These are phyloP conservation scores for Cerastis rubricosa DNA, from an alignment of 2,888 invertebrate species.

Conservation along the genomic window DNA sequence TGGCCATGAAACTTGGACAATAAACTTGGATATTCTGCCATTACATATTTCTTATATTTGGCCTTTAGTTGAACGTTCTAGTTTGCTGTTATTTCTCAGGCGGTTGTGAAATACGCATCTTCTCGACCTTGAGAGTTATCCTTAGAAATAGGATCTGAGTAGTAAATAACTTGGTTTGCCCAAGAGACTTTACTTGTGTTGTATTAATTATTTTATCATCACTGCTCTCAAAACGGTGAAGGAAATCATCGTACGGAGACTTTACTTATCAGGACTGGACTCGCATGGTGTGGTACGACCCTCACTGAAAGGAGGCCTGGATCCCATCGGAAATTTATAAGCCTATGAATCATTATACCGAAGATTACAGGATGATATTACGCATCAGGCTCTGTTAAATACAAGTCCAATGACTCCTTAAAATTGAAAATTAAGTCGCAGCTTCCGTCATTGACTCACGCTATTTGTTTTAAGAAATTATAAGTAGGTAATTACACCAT, in stretches of 20 bases:
- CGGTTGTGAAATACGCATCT: slow-evolving; percentile 36
- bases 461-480: slow-evolving; percentile 33
- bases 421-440: slow-evolving; percentile 20
- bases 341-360: background rate
- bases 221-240: background rate
- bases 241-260: background rate
- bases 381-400: background rate
- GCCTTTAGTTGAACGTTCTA: slow-evolving; percentile 30
- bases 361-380: background rate
- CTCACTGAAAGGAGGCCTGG: background rate
- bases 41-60: slow-evolving; percentile 40
- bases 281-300: no score
- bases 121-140: slow-evolving; percentile 37
- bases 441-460: slow-evolving; percentile 28
- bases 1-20: slow-evolving; percentile 29
- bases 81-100: slow-evolving; percentile 19
- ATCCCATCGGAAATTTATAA: background rate
- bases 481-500: slow-evolving; percentile 33
- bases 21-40: slow-evolving; percentile 31
- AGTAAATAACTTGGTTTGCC: background rate
- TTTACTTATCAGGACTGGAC: no score
- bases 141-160: slow-evolving; percentile 26
- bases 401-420: slow-evolving; percentile 5
- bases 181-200: background rate
- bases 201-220: background rate